phyloP scores from a whole-genome alignment of 2,888 invertebrate genomes.

The Leptura quadrifasciata region DNA sequence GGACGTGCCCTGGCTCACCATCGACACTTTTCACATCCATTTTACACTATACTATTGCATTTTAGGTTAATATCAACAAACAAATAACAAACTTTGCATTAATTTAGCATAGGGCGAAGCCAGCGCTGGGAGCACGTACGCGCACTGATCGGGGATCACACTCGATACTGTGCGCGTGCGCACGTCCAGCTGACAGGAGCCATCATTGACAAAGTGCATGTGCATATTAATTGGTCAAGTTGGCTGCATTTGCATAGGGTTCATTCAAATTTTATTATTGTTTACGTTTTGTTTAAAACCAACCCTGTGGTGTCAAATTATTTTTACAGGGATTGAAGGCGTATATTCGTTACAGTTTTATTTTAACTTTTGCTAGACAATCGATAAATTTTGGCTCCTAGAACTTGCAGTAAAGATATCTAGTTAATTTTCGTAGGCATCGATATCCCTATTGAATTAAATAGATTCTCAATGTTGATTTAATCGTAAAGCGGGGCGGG shows the following conservation, averaged over 20 bases:
- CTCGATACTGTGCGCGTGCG: slow-evolving; percentile 56
- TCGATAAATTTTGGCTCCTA: background rate
- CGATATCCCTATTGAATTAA: no score
- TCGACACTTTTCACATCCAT: slow-evolving; percentile 59
- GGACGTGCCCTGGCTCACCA: slow-evolving; percentile 53
- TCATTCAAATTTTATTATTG: slow-evolving; percentile 26
- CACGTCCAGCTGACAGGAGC: slow-evolving; percentile 53
- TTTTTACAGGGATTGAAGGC: background rate
- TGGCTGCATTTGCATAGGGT: slow-evolving; percentile 32
- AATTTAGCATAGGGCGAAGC: slow-evolving; percentile 67
- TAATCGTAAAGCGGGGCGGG: no score
- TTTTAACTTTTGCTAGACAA: background rate
- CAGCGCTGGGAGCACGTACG: slow-evolving; percentile 67
- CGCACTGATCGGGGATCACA: slow-evolving; percentile 62
- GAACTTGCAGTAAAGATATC: no score
- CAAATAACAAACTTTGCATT: slow-evolving; percentile 68
- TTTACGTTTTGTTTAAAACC: background rate
- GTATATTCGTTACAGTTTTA: background rate
- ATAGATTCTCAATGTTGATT: no score
- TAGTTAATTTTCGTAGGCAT: no score
- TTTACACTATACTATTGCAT: slow-evolving; percentile 63
- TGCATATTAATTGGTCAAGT: slow-evolving; percentile 31
- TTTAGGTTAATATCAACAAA: slow-evolving; percentile 72
- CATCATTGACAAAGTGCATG: slow-evolving; percentile 43
- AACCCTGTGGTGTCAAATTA: background rate